Evolutionary conservation across 2,797 vertebrate genomes (phyloP).

Genomic region (Aeoliscus strigatus): DNA sequence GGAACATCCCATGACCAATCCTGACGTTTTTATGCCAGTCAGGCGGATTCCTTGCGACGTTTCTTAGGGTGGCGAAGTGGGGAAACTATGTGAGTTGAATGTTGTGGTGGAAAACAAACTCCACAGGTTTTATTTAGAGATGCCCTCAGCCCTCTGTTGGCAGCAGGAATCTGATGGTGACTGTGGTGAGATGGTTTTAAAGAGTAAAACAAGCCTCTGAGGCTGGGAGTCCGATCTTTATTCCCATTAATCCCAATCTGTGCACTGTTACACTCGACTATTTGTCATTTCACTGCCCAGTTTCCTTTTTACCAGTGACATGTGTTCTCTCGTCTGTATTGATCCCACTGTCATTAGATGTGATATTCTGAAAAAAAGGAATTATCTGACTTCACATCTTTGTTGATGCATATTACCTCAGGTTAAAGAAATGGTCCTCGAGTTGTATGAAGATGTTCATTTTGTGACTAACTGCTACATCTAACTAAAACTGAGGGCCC

Average conservation of each 20-base stretch:
- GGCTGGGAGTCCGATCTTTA: not conserved
- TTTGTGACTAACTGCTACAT: too few relatives aligned
- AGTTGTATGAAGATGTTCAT: too few relatives aligned
- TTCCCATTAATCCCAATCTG: not conserved
- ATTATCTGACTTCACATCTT: too few relatives aligned
- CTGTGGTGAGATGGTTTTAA: not conserved
- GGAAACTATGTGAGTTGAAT: constrained; percentile 39
- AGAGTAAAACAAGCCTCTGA: not conserved
- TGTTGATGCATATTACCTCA: too few relatives aligned
- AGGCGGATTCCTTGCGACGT: constrained; percentile 41
- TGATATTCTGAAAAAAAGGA: too few relatives aligned
- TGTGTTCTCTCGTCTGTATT: too few relatives aligned
- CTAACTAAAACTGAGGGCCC: too few relatives aligned
- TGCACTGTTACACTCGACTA: too few relatives aligned
- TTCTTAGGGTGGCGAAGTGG: constrained; percentile 42
- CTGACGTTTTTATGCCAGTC: constrained; percentile 40
- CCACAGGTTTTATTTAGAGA: constrained; percentile 27
- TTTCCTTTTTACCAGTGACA: too few relatives aligned
- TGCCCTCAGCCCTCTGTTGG: not conserved
- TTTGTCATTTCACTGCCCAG: too few relatives aligned
- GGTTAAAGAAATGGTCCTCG: too few relatives aligned
- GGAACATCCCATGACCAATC: constrained; percentile 35
- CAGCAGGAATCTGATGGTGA: constrained; percentile 14
- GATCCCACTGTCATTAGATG: too few relatives aligned
- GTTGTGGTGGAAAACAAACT: constrained; percentile 25